Evolutionary conservation across 2,797 vertebrate species (phyloP), one percentile per base, ranked within the genome.

Genomic region (Ciconia nigra): DNA sequence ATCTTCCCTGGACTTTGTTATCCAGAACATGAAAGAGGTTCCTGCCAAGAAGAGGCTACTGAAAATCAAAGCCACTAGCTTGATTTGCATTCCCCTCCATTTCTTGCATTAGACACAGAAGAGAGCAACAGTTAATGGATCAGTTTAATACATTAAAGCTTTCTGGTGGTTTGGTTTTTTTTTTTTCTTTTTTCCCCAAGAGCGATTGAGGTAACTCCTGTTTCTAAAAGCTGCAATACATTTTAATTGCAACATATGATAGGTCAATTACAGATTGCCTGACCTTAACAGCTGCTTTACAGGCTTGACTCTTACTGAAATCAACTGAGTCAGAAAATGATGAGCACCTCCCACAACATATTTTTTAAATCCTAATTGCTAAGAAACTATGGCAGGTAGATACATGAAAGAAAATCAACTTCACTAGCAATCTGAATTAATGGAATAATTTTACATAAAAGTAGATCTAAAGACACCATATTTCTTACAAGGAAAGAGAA

Each of bases 301-400:
- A 86, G 69, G 79, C 93, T 78, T 58, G 65, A 51, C 81, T 93
- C 74, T 70, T 54, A 93, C 9, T 94, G 83, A 96, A 96, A 96
- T 19, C 91, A 82, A 89, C 85, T 77, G 91, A 96, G 83, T 94
- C 95, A 94, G 90, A 93, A 96, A 87, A 87, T 31, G 2, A 88
- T 9, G 73, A 89, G 63, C 52, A 69, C 87, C 74, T 95, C 95
- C 93, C 93, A 96, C 91, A 77, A 79, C 61, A 15, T 28, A 20
- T 54, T 93, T 93, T 92, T 89, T 74, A 31, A 86, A 90, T 65
- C 67, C 52, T 84, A 94, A 96, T 83, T 93, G 88, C 94, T 82
- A 87, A 95, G 91, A 92, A 93, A 85, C 77, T 55, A 87, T 14
- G 29, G 66, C 80, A 93, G 59, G 72, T 35, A 83, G 41, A 79